Base-by-base conservation (phyloP, 2,888 invertebrate species). In the Eupelmus urozonus region DNA sequence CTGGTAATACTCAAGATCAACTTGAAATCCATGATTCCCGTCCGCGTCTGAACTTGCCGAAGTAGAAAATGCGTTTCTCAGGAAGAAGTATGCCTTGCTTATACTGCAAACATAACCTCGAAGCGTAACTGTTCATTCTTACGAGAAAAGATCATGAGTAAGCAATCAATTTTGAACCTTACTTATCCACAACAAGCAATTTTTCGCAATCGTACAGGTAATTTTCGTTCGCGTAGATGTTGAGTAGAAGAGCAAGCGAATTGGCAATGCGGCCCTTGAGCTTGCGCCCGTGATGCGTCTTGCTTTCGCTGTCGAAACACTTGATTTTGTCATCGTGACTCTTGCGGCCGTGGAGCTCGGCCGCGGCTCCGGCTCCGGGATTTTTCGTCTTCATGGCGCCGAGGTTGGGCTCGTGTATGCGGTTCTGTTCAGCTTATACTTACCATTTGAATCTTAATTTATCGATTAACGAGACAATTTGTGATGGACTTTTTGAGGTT, bases 81-180 rank as follows among this genome's bases (percentile, higher is more conserved):
- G 7, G 13, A 4, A 34, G 7, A 18, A 55, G 20, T 40, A 62
- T 16, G 55, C 29, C n/a, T 29, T 55, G 29, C 18, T 25, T 9
- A 65, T 29, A 7, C 70, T 76, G 59, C 3, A 34, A 55, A 11
- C 2, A 53, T 70, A 76, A 76, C 70, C 63, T 76, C 55, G 0
- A 57, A 65, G n/a, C n/a, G n/a, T n/a, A n/a, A 23, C 7, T 16
- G 11, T 0, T 16, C 7, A n/a, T 29, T 9, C 27, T 11, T 25
- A 40, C 2, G n/a, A n/a, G n/a, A n/a, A n/a, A n/a, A n/a, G n/a
- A n/a, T n/a, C n/a, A n/a, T n/a, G n/a, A n/a, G n/a, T n/a, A n/a
- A n/a, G 1, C 16, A 2, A n/a, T 20, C n/a, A 23, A 11, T 13
- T 45, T 16, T 16, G 1, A 27, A 20, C 2, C 18, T 13, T 70